Evolutionary conservation across 2,113 vertebrate genomes (phyloP).

Genomic region (Dromiciops gliroides): DNA sequence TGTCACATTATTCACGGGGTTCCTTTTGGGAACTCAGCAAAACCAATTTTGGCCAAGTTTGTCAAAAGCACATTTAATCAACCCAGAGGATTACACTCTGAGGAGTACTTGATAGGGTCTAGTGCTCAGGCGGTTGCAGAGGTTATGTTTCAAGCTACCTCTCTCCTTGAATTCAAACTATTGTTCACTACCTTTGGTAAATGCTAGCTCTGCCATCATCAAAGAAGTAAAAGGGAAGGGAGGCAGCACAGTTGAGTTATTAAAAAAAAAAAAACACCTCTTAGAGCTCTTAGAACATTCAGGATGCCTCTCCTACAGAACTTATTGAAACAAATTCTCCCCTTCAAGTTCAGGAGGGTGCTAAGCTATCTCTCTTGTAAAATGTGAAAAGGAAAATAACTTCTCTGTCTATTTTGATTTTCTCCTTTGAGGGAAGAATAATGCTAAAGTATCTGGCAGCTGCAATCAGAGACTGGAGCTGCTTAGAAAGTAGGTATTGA

Average conservation of each 20-base stretch:
- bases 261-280: background rate
- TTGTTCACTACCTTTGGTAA: background rate
- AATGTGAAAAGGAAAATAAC: background rate
- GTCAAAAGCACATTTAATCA: slow-evolving; percentile 53
- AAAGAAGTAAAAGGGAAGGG: background rate
- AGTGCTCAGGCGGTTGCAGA: background rate
- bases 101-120: background rate
- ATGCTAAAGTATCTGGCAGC: background rate
- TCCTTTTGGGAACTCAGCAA: background rate
- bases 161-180: slow-evolving; percentile 3
- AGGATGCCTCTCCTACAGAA: background rate
- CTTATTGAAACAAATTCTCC: background rate
- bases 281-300: background rate
- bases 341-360: background rate
- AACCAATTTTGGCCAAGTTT: slow-evolving; percentile 46
- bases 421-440: background rate
- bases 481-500: background rate
- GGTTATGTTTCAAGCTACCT: background rate
- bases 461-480: background rate
- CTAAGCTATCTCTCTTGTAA: background rate
- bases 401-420: background rate
- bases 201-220: background rate
- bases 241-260: background rate
- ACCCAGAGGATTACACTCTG: slow-evolving; percentile 9
- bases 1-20: background rate